Percentiles rank a stretch among this genome's conserved stretches.
These are phyloP conservation scores for Philopotamus ludificatus DNA, from an alignment of 1,140 invertebrate species.

Conservation along the genomic window DNA sequence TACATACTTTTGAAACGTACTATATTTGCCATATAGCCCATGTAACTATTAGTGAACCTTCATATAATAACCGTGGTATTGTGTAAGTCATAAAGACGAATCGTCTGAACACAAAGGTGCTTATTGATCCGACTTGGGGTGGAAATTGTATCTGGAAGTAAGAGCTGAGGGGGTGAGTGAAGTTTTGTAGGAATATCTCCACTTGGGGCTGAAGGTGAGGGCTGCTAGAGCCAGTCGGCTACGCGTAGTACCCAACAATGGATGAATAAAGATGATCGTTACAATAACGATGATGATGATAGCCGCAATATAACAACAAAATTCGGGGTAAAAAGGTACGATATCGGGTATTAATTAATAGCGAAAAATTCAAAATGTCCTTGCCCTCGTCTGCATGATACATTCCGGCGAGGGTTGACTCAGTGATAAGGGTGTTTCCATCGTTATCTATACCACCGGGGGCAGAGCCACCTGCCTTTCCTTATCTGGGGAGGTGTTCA, in stretches of 20 bases:
- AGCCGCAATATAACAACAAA: background rate
- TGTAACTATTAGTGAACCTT: no score
- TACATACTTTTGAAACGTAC: no score
- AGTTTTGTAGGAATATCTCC: background rate
- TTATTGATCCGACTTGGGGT: background rate
- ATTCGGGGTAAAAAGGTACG: background rate
- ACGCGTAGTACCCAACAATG: no score
- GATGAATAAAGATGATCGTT: background rate
- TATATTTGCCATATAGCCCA: no score
- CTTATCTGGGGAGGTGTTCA: background rate
- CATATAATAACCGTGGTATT: background rate
- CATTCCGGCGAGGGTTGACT: background rate
- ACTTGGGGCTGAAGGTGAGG: background rate
- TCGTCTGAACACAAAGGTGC: background rate
- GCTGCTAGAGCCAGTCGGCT: no score
- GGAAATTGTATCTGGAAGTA: background rate
- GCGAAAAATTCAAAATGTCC: background rate
- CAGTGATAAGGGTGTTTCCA: background rate
- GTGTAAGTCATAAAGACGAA: background rate
- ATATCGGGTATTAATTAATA: background rate
- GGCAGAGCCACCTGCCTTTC: background rate
- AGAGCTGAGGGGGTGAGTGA: background rate
- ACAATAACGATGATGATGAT: background rate
- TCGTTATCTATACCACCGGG: background rate
- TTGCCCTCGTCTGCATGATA: background rate